phyloP scores from a whole-genome alignment of 2,113 vertebrate genomes.

The Sinocyclocheilus grahami region DNA sequence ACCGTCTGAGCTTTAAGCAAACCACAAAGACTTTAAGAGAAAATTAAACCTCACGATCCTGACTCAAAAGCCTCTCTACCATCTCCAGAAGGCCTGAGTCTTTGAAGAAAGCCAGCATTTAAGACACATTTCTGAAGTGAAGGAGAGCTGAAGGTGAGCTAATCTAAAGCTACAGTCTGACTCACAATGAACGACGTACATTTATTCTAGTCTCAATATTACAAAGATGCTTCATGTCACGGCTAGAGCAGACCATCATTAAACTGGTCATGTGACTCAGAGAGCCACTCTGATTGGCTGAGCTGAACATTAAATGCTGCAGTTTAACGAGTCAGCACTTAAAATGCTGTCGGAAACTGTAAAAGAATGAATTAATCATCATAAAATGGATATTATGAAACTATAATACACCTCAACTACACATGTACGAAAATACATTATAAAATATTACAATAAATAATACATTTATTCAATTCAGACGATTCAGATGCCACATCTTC shows the following conservation, averaged over 20 bases:
- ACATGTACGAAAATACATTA: too few relatives aligned
- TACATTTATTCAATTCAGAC: too few relatives aligned
- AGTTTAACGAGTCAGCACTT: too few relatives aligned
- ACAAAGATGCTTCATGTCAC: background rate
- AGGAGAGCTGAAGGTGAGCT: background rate
- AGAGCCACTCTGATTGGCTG: background rate
- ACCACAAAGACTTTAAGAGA: background rate
- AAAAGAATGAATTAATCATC: too few relatives aligned
- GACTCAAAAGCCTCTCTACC: background rate
- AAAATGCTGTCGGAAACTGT: too few relatives aligned
- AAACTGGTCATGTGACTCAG: conserved; percentile 1
- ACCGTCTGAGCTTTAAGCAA: background rate
- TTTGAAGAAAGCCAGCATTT: too few relatives aligned
- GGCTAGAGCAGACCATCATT: too few relatives aligned
- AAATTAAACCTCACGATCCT: background rate
- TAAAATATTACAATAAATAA: too few relatives aligned
- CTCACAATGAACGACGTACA: background rate
- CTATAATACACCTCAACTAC: too few relatives aligned
- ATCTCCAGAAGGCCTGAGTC: background rate
- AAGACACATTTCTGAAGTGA: background rate
- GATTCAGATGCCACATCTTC: too few relatives aligned
- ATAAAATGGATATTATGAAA: too few relatives aligned
- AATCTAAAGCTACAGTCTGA: background rate
- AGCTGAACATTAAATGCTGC: background rate
- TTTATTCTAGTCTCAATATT: background rate